Conservation (phyloP, 2,888 invertebrate genomes). For the Polyommatus icarus region DNA sequence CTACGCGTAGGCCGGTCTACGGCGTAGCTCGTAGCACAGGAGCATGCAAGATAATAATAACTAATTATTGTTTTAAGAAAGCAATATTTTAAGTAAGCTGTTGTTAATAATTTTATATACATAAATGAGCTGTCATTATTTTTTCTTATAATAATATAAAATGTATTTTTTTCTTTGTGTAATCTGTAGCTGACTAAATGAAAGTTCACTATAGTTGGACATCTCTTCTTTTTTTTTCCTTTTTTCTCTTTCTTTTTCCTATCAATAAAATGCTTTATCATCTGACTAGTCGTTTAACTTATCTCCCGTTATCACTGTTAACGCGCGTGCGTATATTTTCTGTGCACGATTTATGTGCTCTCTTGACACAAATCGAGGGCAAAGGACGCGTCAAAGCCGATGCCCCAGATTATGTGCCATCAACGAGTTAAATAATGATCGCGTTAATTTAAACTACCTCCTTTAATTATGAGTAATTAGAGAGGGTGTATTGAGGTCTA, state of each 20-base stretch:
- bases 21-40: not conserved
- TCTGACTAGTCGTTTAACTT: not conserved
- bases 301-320: conserved; percentile 2
- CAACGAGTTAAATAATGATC: not conserved
- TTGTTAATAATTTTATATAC: no score
- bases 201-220: not conserved
- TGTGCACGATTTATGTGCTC: conserved; percentile 26
- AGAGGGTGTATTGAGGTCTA: not conserved
- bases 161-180: no score
- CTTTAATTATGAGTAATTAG: not conserved
- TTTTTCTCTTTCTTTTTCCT: not conserved
- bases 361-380: conserved; percentile 28
- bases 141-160: no score
- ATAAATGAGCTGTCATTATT: no score
- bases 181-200: not conserved
- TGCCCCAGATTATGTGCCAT: conserved; percentile 16
- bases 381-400: conserved; percentile 17
- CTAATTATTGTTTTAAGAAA: no score
- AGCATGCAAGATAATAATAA: not conserved
- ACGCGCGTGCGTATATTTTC: not conserved
- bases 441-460: not conserved
- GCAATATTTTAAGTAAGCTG: no score
- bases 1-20: conserved; percentile 1
- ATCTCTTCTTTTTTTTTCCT: no score
- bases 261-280: not conserved